Conservation (phyloP, 2,888 invertebrate species). For the Volucella zonaria region DNA sequence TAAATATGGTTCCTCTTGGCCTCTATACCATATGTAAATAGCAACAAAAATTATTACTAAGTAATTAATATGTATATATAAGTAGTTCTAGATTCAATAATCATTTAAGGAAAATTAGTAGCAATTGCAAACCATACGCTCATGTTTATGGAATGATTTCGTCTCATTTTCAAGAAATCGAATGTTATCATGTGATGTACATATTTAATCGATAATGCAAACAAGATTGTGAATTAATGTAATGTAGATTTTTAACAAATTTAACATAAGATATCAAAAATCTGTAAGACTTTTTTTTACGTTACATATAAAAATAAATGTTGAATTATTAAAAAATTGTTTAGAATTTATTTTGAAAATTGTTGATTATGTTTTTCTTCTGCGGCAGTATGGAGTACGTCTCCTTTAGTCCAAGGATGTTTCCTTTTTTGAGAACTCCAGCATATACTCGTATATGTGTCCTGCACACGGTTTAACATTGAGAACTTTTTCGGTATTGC, state of each 20-base stretch:
- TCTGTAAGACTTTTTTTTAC: slow-evolving; percentile 71
- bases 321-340: slow-evolving; percentile 51
- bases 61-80: slow-evolving; percentile 7
- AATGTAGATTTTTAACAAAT: slow-evolving; percentile 41
- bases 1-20: slow-evolving; percentile 40
- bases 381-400: neutral
- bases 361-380: neutral
- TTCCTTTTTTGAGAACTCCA: too few relatives aligned
- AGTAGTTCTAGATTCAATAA: neutral
- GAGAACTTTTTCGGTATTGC: too few relatives aligned
- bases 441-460: too few relatives aligned
- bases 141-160: slow-evolving; percentile 8
- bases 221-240: slow-evolving; percentile 46
- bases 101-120: slow-evolving; percentile 28
- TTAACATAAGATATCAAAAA: slow-evolving; percentile 59
- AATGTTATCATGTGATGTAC: slow-evolving; percentile 16
- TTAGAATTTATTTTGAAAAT: neutral
- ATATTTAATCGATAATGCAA: slow-evolving; percentile 35
- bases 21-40: slow-evolving; percentile 58
- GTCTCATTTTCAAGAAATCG: slow-evolving; percentile 14
- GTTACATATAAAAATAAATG: slow-evolving; percentile 68
- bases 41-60: slow-evolving; percentile 9
- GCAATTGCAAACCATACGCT: slow-evolving; percentile 10
- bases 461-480: too few relatives aligned
- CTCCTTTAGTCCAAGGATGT: too few relatives aligned